Percentiles rank a stretch among this genome's conserved stretches.
Evolutionary conservation across 2,888 invertebrate species (phyloP).

Genomic region (Troilus luridus): DNA sequence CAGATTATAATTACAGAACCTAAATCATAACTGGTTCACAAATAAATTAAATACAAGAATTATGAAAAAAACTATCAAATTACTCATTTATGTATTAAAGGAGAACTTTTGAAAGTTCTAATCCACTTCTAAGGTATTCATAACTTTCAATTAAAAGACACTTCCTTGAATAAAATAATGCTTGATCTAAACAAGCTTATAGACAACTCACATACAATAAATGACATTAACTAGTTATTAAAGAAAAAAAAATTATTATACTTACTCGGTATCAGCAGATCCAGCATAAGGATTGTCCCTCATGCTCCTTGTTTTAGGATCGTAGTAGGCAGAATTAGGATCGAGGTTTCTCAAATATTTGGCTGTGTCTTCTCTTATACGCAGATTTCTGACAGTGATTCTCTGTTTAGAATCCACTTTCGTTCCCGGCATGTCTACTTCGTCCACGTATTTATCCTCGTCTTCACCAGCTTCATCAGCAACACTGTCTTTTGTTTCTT

Average conservation of each 20-base stretch:
- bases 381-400: conserved; percentile 97
- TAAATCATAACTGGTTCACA: background rate
- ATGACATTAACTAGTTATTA: background rate
- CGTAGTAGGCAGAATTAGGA: conserved; percentile 98
- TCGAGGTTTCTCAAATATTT: conserved; percentile 98
- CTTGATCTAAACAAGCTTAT: background rate
- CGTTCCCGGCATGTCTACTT: conserved; percentile 98
- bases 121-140: background rate
- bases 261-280: conserved; percentile 73
- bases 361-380: conserved; percentile 98
- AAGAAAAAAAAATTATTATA: conserved; percentile 59
- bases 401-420: conserved; percentile 99
- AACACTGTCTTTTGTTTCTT: conserved; percentile 62
- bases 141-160: background rate
- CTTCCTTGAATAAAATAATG: background rate
- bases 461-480: conserved; percentile 75
- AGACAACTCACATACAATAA: background rate
- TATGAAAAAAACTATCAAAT: background rate
- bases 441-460: conserved; percentile 88
- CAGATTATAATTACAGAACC: background rate
- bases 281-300: conserved; percentile 92
- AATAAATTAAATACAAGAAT: background rate
- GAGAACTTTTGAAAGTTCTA: background rate
- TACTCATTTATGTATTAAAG: background rate
- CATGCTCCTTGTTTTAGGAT: conserved; percentile 99